Evolutionary conservation across 1,140 invertebrate genomes (phyloP), one percentile per base, ranked within the genome.

Genomic region (Metaphire vulgaris): DNA sequence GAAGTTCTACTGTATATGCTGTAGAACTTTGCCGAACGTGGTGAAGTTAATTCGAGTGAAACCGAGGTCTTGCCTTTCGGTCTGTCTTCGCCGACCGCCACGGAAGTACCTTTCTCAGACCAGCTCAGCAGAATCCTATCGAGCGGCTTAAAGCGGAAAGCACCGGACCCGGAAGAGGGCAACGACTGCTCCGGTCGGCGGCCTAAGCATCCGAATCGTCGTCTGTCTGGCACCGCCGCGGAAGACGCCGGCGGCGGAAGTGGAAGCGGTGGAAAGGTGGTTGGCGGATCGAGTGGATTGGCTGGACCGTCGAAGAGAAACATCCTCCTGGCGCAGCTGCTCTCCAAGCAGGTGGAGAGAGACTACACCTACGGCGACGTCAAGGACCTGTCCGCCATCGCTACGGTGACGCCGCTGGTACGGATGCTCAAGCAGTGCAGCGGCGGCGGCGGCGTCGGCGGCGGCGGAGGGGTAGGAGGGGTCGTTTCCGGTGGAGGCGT

Each of bases 271-370:
- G 16, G 28, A 16, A 69, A 0, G 29, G 33, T n/a, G n/a, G 2
- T 1, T 31, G 26, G 30, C n/a, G n/a, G n/a, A n/a, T n/a, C n/a
- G n/a, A 71, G 12, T 1, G 16, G 69, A 66, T n/a, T n/a, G n/a
- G n/a, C n/a, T n/a, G n/a, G n/a, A n/a, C 78, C 76, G 77, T 66
- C 78, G 77, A 41, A 92, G 83, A 92, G 91, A 81, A 97, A 97
- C 85, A 91, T 92, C 80, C 93, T 96, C 90, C 87, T 96, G 77
- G 93, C 93, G 15, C 90, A 91, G 68, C 85, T 96, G 74, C 85
- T 96, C 80, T 92, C 92, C 15, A 91, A 92, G 82, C 90, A 92
- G 80, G 33, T 31, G 0, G 90, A 92, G 72, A 89, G 91, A 21
- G 89, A 1, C 1, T 1, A 2, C 1, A 16, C 30, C 28, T n/a